Conservation (phyloP, 2,113 vertebrate species). For the Ailurus styani region DNA sequence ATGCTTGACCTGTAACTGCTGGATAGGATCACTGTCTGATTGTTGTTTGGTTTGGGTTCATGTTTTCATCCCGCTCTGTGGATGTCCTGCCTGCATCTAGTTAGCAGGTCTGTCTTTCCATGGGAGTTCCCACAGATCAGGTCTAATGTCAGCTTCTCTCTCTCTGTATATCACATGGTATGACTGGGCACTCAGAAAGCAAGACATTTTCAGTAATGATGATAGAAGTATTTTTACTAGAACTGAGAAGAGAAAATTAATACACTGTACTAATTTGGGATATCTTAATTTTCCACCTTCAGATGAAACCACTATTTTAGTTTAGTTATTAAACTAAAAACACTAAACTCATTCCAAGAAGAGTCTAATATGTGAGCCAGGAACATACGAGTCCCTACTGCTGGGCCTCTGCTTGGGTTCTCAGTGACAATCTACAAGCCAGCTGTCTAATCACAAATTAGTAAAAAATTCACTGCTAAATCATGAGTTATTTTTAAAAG, state of each 20-base stretch:
- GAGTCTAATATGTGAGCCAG: neutral
- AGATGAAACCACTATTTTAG: neutral
- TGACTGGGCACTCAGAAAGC: neutral
- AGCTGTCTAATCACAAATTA: neutral
- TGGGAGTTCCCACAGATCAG: neutral
- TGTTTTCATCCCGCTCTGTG: neutral
- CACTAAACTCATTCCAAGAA: neutral
- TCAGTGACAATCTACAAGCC: neutral
- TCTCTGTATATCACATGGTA: neutral
- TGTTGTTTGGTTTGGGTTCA: neutral
- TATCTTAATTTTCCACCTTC: neutral
- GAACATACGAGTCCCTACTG: neutral
- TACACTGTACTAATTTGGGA: neutral
- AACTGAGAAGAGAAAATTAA: neutral
- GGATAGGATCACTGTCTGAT: neutral
- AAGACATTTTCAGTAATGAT: neutral
- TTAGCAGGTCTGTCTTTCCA: neutral
- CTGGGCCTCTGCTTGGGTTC: neutral
- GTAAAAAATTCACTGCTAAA: neutral
- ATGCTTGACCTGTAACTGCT: neutral
- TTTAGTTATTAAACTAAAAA: neutral
- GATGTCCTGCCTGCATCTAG: neutral
- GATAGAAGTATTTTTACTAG: neutral
- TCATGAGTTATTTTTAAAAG: neutral
- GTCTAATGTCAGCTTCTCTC: neutral